phyloP scores from a whole-genome alignment of 2,797 vertebrate genomes.

The Coendou prehensilis region DNA sequence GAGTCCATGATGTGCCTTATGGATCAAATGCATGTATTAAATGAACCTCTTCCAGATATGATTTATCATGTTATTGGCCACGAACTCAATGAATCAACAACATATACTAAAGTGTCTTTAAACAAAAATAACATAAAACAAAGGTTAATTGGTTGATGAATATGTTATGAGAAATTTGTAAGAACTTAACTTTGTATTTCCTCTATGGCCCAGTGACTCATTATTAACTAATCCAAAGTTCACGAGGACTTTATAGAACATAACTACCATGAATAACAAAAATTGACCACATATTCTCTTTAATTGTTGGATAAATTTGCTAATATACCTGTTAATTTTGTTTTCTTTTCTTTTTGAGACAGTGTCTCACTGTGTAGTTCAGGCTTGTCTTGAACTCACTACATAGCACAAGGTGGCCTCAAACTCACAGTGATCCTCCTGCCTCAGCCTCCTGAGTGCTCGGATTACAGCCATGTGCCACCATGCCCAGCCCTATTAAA shows the following conservation, averaged over 20 bases:
- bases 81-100: neutral
- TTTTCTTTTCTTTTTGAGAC: neutral
- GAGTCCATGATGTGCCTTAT: neutral
- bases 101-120: neutral
- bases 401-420: neutral
- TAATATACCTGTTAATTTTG: neutral
- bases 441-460: too few species aligned
- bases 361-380: neutral
- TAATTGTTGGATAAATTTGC: neutral
- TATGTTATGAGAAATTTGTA: neutral
- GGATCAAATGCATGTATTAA: neutral
- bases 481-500: neutral
- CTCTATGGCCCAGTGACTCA: neutral
- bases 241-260: neutral
- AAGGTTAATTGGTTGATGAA: neutral
- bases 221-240: neutral
- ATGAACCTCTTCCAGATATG: neutral
- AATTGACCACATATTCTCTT: neutral
- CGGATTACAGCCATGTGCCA: neutral
- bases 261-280: neutral
- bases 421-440: neutral
- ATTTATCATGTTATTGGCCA: neutral
- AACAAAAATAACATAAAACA: conserved; percentile 43
- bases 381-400: neutral
- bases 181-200: neutral